Percentiles rank a stretch among this genome's conserved stretches.
phyloP scores from a whole-genome alignment of 2,888 invertebrate species.

The Diplolepis rosae region DNA sequence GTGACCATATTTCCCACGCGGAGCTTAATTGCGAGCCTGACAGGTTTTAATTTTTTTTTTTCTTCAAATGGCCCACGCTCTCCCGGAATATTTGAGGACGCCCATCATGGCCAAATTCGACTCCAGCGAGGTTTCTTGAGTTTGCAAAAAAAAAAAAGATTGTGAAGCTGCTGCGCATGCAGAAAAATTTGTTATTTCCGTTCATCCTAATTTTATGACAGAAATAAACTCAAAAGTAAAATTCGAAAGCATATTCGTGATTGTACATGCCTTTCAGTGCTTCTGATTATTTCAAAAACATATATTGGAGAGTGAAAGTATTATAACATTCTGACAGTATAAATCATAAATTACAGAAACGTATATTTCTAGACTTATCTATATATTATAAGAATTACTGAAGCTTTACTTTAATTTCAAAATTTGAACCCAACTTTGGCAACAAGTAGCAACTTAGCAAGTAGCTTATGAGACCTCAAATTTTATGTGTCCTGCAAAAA shows the following conservation, averaged over 20 bases:
- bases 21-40: constrained; percentile 41
- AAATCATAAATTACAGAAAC: too few relatives aligned
- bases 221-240: too few relatives aligned
- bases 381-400: too few relatives aligned
- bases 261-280: too few relatives aligned
- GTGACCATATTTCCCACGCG: constrained; percentile 39
- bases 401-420: neutral
- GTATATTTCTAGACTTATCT: too few relatives aligned
- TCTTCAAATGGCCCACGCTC: constrained; percentile 12
- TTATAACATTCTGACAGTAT: too few relatives aligned
- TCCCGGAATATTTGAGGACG: constrained; percentile 21
- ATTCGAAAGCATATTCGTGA: too few relatives aligned
- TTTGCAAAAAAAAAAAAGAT: neutral
- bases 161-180: too few relatives aligned
- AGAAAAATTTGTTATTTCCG: neutral
- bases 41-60: constrained; percentile 6
- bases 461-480: constrained; percentile 18
- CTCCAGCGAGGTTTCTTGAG: neutral
- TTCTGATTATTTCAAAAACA: too few relatives aligned
- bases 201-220: too few relatives aligned
- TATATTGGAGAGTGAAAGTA: too few relatives aligned
- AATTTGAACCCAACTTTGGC: constrained; percentile 20
- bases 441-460: neutral
- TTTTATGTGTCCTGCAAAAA: neutral
- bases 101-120: neutral